phyloP scores from a whole-genome alignment of 2,797 vertebrate genomes.

The Sternarchorhynchus goeldii region DNA sequence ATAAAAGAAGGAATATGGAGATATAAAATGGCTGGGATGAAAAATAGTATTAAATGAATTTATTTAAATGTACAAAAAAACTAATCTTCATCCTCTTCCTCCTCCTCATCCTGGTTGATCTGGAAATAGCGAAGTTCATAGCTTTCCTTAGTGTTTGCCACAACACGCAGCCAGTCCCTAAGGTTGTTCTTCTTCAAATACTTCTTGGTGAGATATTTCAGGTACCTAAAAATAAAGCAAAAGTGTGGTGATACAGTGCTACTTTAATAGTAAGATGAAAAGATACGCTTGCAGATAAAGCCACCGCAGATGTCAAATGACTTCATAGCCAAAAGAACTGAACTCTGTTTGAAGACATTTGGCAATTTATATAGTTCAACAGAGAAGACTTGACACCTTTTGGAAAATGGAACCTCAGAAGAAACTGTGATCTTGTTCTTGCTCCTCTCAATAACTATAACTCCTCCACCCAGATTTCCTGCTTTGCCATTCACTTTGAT shows the following conservation, averaged over 20 bases:
- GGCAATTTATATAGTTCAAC: neutral
- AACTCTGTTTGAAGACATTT: too few species aligned
- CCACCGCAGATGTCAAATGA: neutral
- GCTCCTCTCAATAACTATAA: constrained; percentile 83
- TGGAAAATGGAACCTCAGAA: constrained; percentile 86
- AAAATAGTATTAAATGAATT: constrained; percentile 65
- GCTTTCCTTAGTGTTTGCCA: constrained; percentile 84
- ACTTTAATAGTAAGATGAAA: neutral
- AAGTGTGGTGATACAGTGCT: neutral
- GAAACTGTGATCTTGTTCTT: constrained; percentile 88
- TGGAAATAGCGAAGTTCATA: constrained; percentile 87
- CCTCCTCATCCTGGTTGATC: constrained; percentile 87
- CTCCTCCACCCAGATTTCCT: constrained; percentile 83
- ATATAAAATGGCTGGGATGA: neutral
- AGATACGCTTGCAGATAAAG: neutral
- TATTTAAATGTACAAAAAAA: constrained; percentile 81
- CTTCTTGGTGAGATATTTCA: constrained; percentile 88
- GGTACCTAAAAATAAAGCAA: constrained; percentile 70
- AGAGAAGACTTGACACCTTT: constrained; percentile 68
- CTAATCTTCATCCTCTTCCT: constrained; percentile 88
- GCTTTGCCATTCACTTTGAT: constrained; percentile 89
- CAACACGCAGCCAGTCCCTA: constrained; percentile 83
- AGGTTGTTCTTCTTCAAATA: constrained; percentile 87
- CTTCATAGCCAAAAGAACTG: neutral
- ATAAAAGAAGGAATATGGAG: neutral